Base-by-base conservation (phyloP, 2,113 vertebrate genomes). In the Psittacara wagleri region DNA sequence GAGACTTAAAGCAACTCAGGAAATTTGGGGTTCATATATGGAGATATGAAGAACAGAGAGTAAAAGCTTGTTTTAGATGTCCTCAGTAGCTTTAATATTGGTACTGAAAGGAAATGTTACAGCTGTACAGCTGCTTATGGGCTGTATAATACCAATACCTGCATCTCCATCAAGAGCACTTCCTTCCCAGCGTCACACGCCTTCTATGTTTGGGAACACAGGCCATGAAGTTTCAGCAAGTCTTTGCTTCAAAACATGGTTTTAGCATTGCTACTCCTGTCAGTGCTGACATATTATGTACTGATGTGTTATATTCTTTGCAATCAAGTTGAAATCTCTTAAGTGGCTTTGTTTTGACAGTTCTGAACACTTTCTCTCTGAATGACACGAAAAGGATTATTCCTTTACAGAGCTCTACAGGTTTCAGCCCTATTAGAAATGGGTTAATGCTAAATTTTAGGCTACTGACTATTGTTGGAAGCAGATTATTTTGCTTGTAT, bases 371-470 rank as follows among this genome's bases (percentile, higher is more conserved):
- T 90, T 86, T 46, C 3, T 2, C 7, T 78, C 39, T 55, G 67
- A 92, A 63, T 54, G 83, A 61, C 35, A 66, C 66, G 54, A 68
- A 37, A 93, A 75, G 91, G 72, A 90, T 96, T 90, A 94, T 88
- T 95, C 54, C 86, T 39, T 88, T 79, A 68, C 10, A 79, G 85
- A 75, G 79, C 44, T 86, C 74, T 79, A 25, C 35, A 33, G 88
- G 89, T 93, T 88, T 92, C 83, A 89, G 59, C 37, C 61, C 29
- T 86, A 74, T 89, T 94, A 89, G 88, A 97, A 96, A 94, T 97
- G 86, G 83, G 90, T 91, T 96, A 96, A 96, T 96, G 88, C 80
- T 91, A 93, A 94, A 96, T 97, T 97, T 94, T 88, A 85, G 72
- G 64, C 80, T 94, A 43, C 85, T 82, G 85, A 90, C 57, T 94